Conservation (phyloP, 2,797 vertebrate species). For the Mareca strepera region DNA sequence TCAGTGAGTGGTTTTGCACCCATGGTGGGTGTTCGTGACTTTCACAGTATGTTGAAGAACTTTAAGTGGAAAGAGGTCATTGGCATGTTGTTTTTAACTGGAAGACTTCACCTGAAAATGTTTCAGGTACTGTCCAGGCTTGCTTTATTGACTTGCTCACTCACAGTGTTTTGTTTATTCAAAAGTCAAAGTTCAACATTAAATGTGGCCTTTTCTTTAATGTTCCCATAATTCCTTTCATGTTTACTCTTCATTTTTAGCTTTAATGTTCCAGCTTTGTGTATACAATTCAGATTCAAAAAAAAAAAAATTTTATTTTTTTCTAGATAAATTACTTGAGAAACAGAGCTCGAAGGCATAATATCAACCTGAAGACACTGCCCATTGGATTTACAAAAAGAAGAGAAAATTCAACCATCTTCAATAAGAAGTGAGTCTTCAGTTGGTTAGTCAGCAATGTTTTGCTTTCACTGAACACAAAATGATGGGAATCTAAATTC, state of each 20-base stretch:
- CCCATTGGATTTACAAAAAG: constrained; percentile 90
- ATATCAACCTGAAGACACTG: constrained; percentile 87
- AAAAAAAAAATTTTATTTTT: neutral
- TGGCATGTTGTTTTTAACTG: neutral
- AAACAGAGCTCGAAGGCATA: constrained; percentile 81
- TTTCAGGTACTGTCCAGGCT: neutral
- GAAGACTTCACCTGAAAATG: neutral
- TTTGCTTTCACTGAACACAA: neutral
- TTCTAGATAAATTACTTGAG: constrained; percentile 82
- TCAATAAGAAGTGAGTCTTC: constrained; percentile 81
- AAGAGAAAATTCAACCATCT: constrained; percentile 91
- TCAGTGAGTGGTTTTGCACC: accelerated
- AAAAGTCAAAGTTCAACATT: neutral
- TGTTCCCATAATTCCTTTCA: neutral
- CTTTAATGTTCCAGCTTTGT: neutral
- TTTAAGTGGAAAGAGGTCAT: accelerated
- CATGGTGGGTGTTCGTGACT: accelerated
- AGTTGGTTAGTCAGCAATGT: neutral
- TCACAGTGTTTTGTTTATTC: neutral
- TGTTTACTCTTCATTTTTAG: neutral
- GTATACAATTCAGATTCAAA: neutral
- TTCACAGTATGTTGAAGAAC: neutral
- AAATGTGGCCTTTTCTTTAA: neutral
- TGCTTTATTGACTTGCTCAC: neutral
- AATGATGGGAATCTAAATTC: neutral